phyloP scores from a whole-genome alignment of 2,888 invertebrate genomes.

The Pseudococcus jackbeardsleyi region DNA sequence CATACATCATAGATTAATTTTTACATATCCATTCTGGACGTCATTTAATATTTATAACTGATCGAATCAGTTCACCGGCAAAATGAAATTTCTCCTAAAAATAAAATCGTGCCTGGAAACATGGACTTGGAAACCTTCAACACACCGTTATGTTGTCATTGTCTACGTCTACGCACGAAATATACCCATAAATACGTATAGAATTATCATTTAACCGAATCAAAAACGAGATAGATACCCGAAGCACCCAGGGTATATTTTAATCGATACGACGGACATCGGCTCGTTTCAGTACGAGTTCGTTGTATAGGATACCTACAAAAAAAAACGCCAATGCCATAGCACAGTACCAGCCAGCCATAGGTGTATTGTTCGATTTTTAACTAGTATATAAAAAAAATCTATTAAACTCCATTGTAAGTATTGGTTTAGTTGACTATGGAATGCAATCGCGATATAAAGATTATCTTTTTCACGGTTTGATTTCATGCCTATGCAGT shows the following conservation, averaged over 20 bases:
- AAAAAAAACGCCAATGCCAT: too few species aligned
- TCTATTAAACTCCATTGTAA: constrained; percentile 51
- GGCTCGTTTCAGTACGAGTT: constrained; percentile 21
- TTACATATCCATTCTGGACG: too few species aligned
- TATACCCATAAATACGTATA: background rate
- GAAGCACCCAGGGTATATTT: constrained; percentile 11
- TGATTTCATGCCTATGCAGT: constrained; percentile 33
- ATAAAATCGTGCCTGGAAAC: too few species aligned
- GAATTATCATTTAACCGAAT: constrained; percentile 4
- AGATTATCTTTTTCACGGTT: constrained; percentile 56
- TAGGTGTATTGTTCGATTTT: constrained; percentile 37
- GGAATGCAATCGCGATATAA: constrained; percentile 16
- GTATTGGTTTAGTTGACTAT: constrained; percentile 43
- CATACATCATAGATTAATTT: too few species aligned
- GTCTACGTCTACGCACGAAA: too few species aligned
- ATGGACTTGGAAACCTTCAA: too few species aligned
- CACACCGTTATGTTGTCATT: too few species aligned
- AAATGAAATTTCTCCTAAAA: too few species aligned
- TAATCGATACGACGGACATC: constrained; percentile 19
- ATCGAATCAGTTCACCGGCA: too few species aligned
- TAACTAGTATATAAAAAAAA: constrained; percentile 13
- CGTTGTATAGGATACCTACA: background rate
- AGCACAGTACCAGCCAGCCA: too few species aligned
- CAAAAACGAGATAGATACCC: background rate
- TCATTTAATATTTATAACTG: too few species aligned